Percentiles rank a stretch among this genome's conserved stretches.
Evolutionary conservation across 2,113 vertebrate species (phyloP).

Genomic region (human (Homo sapiens)): DNA sequence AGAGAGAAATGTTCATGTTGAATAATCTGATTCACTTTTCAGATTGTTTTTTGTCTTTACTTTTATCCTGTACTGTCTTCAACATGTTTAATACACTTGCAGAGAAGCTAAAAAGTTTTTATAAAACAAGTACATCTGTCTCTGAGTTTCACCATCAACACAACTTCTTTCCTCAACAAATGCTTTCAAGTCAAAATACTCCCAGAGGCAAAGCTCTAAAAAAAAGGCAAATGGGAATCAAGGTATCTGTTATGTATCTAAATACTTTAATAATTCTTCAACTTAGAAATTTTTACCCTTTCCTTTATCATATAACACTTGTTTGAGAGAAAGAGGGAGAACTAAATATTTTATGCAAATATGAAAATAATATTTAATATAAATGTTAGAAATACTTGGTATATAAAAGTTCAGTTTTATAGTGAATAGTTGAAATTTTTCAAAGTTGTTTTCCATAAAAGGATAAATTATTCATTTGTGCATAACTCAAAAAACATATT

Average conservation of each 20-base stretch:
- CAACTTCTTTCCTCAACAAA: neutral
- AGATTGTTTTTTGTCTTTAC: neutral
- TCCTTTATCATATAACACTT: neutral
- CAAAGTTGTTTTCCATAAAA: neutral
- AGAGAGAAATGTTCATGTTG: neutral
- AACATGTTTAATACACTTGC: neutral
- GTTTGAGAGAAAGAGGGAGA: neutral
- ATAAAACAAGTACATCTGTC: neutral
- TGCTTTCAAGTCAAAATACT: slow-evolving; percentile 33
- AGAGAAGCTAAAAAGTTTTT: neutral
- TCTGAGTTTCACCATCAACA: neutral
- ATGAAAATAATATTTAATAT: slow-evolving; percentile 29
- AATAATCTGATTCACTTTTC: neutral
- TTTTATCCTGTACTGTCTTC: neutral
- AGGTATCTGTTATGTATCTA: neutral
- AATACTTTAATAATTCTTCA: slow-evolving; percentile 56
- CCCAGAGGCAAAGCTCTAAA: slow-evolving; percentile 15
- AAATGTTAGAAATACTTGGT: neutral
- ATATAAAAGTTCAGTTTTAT: neutral
- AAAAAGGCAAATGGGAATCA: slow-evolving; percentile 7
- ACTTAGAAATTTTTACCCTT: neutral
- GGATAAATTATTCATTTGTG: neutral
- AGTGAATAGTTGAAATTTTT: neutral
- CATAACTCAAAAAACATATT: neutral
- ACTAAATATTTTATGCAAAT: neutral